Evolutionary conservation across 1,140 invertebrate species (phyloP), one percentile per base, ranked within the genome.

Genomic region (Papilio polyxenes): DNA sequence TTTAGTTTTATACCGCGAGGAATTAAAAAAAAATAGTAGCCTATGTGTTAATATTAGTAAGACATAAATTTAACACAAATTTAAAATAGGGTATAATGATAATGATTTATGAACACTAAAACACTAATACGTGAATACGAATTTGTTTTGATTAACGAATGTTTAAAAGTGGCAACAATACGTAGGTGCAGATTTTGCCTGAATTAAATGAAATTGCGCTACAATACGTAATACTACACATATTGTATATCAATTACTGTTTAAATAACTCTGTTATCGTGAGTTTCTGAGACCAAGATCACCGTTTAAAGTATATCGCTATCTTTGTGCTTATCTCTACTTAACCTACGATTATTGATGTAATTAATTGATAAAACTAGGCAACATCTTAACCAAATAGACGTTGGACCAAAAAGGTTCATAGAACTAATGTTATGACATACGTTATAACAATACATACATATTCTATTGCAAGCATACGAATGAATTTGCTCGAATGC

Each of bases 131-230:
- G 75, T 23, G 44, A 31, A 78, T 44, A 65, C 37, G 40, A 80
- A 65, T 80, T 80, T 80, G 78, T 80, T 65, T 80, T 65, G 78
- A 59, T 23, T 80, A 80, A 80, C 44, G 56, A 80, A 80, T 80
- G 78, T 80, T 65, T 80, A 69, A 17, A 77, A 51, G 20, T 37
- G n/a, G 8, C 49, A 20, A 51, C 44, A 51, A 40, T 40, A 72
- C 65, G 31, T 49, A 77, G 48, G 48, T 77, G 48, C 75, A 49
- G 44, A 31, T 11, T 77, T 20, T 13, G 11, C 11, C 17, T 17
- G 49, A 11, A 49, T 53, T 51, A 77, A 76, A 76, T 76, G 9
- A 15, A 77, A 75, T 49, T 49, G 48, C 13, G 1, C 3, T 49
- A 75, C 10, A 75, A 51, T 77, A 53, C 75, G 10, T 56, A 76